These are phyloP conservation scores for Hirudinaria manillensis DNA, from an alignment of 2,888 invertebrate genomes.

Conservation along the genomic window DNA sequence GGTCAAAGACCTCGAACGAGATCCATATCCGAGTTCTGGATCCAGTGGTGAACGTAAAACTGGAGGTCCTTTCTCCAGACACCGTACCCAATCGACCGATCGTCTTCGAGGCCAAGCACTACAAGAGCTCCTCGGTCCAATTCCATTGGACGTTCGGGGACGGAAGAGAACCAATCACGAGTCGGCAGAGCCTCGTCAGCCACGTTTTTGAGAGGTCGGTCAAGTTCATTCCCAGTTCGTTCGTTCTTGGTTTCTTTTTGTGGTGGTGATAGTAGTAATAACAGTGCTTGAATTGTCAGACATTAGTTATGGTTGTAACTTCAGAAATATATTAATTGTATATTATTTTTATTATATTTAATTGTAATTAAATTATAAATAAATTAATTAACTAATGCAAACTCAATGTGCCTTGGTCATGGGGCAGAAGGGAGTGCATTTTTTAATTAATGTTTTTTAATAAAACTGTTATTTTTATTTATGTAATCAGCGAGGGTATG, in stretches of 20 bases:
- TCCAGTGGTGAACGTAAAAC: background rate
- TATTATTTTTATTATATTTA: no score
- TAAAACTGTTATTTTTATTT: no score
- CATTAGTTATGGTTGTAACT: background rate
- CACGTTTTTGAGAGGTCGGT: background rate
- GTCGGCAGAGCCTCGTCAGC: background rate
- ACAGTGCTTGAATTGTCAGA: background rate
- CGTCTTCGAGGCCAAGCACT: background rate
- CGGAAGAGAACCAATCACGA: background rate
- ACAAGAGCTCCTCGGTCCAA: background rate
- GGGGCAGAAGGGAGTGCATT: no score
- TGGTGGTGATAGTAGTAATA: background rate
- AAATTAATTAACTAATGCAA: no score
- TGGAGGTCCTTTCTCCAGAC: background rate
- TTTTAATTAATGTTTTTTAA: no score
- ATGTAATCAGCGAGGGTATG: slow-evolving; percentile 10
- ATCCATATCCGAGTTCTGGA: background rate
- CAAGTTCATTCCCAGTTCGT: background rate
- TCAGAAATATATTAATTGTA: no score
- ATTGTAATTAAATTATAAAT: no score
- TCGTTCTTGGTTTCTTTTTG: background rate
- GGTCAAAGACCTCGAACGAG: background rate
- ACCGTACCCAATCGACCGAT: background rate
- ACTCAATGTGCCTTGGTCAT: no score
- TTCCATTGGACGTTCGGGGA: background rate